phyloP scores from a whole-genome alignment of 2,797 vertebrate species.

The Enteromius treurensis region DNA sequence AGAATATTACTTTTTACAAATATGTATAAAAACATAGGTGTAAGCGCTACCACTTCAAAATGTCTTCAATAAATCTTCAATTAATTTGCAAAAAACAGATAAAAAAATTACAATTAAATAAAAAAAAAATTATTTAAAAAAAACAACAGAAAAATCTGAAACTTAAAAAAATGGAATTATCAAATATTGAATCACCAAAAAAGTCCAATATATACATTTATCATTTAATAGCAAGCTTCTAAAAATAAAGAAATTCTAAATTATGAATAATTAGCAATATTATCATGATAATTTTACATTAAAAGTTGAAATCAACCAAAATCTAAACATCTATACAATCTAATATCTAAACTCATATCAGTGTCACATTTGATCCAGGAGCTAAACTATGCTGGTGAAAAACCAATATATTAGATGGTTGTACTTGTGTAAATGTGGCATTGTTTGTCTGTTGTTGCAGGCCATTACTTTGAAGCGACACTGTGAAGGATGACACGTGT shows the following conservation, averaged over 20 bases:
- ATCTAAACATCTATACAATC: not conserved
- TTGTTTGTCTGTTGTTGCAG: constrained; percentile 20
- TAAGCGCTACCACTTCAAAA: not conserved
- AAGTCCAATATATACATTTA: not conserved
- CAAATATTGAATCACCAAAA: not conserved
- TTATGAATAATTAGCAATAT: not conserved
- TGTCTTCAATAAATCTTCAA: not conserved
- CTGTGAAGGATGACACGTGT: constrained; percentile 47
- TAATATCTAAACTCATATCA: not conserved
- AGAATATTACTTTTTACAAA: not conserved
- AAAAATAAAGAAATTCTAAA: not conserved
- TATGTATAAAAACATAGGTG: not conserved
- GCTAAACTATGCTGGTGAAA: not conserved
- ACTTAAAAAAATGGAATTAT: too few species aligned
- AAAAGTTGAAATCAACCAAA: not conserved
- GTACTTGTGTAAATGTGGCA: constrained; percentile 15
- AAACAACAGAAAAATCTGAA: too few species aligned
- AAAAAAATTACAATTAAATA: too few species aligned
- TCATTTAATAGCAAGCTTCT: not conserved
- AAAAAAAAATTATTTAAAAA: too few species aligned
- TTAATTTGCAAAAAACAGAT: too few species aligned
- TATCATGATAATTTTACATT: not conserved
- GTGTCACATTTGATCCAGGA: not conserved
- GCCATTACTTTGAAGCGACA: constrained; percentile 43
- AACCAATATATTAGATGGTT: not conserved